Evolutionary conservation across 2,113 vertebrate species (phyloP).

Genomic region (Gila orcuttii): DNA sequence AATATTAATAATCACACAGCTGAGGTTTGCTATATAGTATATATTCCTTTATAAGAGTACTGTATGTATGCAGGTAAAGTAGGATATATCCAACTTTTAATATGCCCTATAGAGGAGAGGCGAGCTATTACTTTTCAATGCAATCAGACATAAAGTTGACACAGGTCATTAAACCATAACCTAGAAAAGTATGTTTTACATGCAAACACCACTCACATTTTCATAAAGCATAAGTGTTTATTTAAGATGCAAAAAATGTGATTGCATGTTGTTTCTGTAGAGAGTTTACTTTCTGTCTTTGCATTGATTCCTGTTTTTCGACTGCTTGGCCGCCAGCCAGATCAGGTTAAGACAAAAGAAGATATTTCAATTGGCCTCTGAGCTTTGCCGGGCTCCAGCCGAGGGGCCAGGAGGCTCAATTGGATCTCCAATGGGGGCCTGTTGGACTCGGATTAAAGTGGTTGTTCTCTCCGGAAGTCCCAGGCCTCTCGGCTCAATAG

Average conservation of each 20-base stretch:
- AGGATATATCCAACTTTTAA: too few relatives aligned
- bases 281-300: not conserved
- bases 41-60: too few relatives aligned
- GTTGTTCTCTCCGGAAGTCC: slow-evolving; percentile 52
- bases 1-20: not conserved
- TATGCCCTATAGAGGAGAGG: too few relatives aligned
- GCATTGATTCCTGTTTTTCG: not conserved
- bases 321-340: not conserved
- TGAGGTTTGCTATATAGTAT: too few relatives aligned
- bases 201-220: not conserved
- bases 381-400: slow-evolving; percentile 37
- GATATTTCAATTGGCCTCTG: slow-evolving; percentile 48
- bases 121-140: too few relatives aligned
- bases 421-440: slow-evolving; percentile 45
- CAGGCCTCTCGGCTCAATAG: slow-evolving; percentile 38
- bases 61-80: too few relatives aligned
- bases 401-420: slow-evolving; percentile 47
- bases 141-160: not conserved
- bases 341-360: slow-evolving; percentile 36
- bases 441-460: slow-evolving; percentile 56
- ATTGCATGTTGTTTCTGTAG: not conserved
- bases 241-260: not conserved
- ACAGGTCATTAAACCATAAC: not conserved
- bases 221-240: not conserved
- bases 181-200: not conserved